These are phyloP conservation scores for Phalloptychus januarius DNA, from an alignment of 2,797 vertebrate species.

Conservation along the genomic window DNA sequence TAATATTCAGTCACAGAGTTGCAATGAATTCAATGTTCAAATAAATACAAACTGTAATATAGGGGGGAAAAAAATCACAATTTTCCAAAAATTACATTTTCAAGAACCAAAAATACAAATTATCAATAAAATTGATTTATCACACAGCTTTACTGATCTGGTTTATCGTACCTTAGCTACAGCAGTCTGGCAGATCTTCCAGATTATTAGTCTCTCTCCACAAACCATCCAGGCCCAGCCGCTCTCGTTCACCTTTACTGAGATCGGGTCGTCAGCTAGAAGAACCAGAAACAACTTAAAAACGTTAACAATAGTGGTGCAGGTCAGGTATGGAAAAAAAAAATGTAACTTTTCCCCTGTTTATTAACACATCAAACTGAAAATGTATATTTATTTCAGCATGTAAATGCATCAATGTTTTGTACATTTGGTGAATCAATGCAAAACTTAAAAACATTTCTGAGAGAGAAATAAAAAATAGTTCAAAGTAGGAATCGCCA, in stretches of 20 bases:
- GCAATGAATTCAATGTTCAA: too few relatives aligned
- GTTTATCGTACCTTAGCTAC: conserved; percentile 86
- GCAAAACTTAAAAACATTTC: background rate
- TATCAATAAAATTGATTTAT: too few relatives aligned
- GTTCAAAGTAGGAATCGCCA: background rate
- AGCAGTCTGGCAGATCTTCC: conserved; percentile 91
- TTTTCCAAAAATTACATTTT: too few relatives aligned
- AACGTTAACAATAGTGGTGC: background rate
- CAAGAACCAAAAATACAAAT: too few relatives aligned
- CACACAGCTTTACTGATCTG: background rate
- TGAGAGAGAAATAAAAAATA: background rate
- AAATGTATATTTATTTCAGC: background rate
- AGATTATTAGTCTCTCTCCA: conserved; percentile 89
- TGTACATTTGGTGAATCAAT: background rate
- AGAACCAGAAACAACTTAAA: background rate
- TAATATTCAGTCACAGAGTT: background rate
- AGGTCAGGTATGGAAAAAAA: background rate
- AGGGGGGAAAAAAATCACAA: too few relatives aligned
- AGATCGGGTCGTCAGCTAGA: conserved; percentile 85
- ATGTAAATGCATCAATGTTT: background rate
- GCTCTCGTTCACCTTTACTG: conserved; percentile 86
- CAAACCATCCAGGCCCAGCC: conserved; percentile 96
- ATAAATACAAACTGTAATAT: too few relatives aligned
- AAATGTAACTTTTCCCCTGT: background rate
- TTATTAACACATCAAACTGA: background rate